These are phyloP conservation scores for Enteromius fasciolatus DNA, from an alignment of 2,797 vertebrate genomes.

Conservation along the genomic window DNA sequence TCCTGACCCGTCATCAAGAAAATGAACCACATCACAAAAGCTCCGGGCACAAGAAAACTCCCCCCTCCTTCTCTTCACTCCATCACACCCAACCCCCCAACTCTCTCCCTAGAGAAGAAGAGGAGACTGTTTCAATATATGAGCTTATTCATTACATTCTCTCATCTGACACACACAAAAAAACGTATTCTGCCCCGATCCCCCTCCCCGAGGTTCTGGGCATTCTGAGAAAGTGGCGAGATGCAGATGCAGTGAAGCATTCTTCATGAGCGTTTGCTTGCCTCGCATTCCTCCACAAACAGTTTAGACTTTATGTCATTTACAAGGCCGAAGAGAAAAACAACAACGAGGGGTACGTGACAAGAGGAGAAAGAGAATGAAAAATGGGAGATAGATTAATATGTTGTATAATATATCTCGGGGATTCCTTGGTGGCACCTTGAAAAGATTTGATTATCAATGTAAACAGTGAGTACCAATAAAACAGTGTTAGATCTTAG, in stretches of 20 bases:
- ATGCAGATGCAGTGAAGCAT: conserved; percentile 57
- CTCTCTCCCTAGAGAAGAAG: conserved; percentile 40
- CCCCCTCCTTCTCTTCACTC: conserved; percentile 20
- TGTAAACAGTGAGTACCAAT: not conserved
- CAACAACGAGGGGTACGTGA: not conserved
- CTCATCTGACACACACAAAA: conserved; percentile 52
- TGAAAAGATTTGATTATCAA: conserved; percentile 2
- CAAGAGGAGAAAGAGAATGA: conserved; percentile 31
- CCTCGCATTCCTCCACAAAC: conserved; percentile 77
- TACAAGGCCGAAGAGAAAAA: conserved; percentile 66
- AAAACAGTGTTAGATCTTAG: not conserved
- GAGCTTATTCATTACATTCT: conserved; percentile 55
- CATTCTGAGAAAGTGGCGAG: conserved; percentile 53
- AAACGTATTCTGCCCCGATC: conserved; percentile 49
- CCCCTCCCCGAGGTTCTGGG: conserved; percentile 47
- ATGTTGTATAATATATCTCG: not conserved
- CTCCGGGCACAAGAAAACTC: conserved; percentile 43
- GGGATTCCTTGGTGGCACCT: conserved; percentile 6
- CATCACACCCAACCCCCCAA: conserved; percentile 29
- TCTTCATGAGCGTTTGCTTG: conserved; percentile 68
- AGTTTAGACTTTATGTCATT: conserved; percentile 80
- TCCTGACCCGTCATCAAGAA: conserved; percentile 55
- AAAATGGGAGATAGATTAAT: not conserved
- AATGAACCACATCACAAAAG: conserved; percentile 60
- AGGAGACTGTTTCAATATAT: conserved; percentile 53